Evolutionary conservation across 2,888 invertebrate genomes (phyloP).

Genomic region (Muscina levida): DNA sequence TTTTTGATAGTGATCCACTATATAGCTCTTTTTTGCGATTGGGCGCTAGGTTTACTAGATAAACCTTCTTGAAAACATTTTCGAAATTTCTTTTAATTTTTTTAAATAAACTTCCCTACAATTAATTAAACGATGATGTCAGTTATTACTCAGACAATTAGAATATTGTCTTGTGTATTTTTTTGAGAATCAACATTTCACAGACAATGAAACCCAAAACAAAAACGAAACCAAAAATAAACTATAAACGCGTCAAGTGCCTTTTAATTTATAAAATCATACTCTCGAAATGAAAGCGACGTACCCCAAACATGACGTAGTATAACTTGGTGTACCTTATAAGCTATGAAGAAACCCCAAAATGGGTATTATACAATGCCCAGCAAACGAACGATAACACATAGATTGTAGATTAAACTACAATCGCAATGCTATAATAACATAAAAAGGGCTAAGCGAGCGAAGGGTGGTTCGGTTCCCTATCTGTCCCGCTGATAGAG

Average conservation of each 20-base stretch:
- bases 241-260: constrained; percentile 57
- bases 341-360: constrained; percentile 15
- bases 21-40: no score
- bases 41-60: no score
- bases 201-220: no score
- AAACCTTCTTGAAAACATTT: no score
- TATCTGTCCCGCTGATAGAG: no score
- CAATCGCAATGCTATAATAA: not conserved
- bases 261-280: constrained; percentile 55
- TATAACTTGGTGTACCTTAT: no score
- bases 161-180: no score
- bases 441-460: not conserved
- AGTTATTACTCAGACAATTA: constrained; percentile 20
- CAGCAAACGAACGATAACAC: constrained; percentile 4
- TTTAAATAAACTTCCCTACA: constrained; percentile 36
- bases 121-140: constrained; percentile 58
- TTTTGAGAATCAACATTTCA: constrained; percentile 35
- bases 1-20: no score
- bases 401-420: not conserved
- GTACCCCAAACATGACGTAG: constrained; percentile 22
- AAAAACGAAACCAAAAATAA: constrained; percentile 42
- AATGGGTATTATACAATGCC: no score
- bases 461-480: not conserved
- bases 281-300: not conserved
- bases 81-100: not conserved